Evolutionary conservation across 1,140 invertebrate genomes (phyloP), one percentile per base, ranked within the genome.

Genomic region (Hyles vespertilio): DNA sequence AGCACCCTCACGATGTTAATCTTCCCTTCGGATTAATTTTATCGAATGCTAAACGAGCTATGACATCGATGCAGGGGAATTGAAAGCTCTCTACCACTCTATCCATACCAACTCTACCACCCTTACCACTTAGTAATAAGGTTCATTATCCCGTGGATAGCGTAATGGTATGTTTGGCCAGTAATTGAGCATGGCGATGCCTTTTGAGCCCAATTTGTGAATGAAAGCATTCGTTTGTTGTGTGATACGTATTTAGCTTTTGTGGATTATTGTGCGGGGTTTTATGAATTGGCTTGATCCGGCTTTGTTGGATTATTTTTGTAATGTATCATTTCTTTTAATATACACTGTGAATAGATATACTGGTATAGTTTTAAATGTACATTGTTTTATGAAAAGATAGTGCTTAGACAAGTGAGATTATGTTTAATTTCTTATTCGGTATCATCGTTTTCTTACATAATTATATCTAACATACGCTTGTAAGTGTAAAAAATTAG

Each of bases 151-250:
- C 11, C 50, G 44, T 71, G 61, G 10, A 33, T 10, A 36, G 8
- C 56, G 6, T 33, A 22, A 36, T 58, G 22, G 43, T 59, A 57
- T 47, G 43, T 67, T 72, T 58, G 69, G 63, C 40, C 63, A 67
- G 69, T 73, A 71, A 72, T 68, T 65, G 70, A 72, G 65, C 75
- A 62, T 65, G 64, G 69, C 74, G 72, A 81, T 84, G 81, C 74
- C 76, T 81, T 87, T 87, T 84, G 81, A 87, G 83, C 76, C 72
- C 81, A 84, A 86, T 86, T 86, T 83, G 80, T 77, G 75, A 83
- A 70, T 77, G 75, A 77, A 74, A 74, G 72, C 71, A 70, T 77
- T 76, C 74, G 74, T 72, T 54, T 36, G 40, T 54, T 67, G 67
- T 69, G 65, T 69, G 60, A 70, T 56, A 60, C 58, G 71, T 68